Percentiles rank a stretch among this genome's conserved stretches.
phyloP scores from a whole-genome alignment of 2,113 vertebrate species.

The Scytalopus superciliaris region DNA sequence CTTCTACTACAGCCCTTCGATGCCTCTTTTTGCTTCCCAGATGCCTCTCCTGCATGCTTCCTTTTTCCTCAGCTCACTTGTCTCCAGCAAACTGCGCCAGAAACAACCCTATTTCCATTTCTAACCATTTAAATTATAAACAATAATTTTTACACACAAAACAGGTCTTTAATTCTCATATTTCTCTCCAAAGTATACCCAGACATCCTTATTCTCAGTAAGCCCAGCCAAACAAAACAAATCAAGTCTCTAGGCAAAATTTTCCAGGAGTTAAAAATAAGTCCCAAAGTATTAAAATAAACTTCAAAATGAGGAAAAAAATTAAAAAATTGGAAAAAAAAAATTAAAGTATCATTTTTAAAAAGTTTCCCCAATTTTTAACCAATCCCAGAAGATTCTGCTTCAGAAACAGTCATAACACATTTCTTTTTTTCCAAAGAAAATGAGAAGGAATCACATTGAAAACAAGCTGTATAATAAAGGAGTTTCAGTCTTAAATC shows the following conservation, averaged over 20 bases:
- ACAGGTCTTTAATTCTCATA: not conserved
- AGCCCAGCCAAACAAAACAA: constrained; percentile 40
- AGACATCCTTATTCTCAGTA: constrained; percentile 1
- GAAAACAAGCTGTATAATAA: not conserved
- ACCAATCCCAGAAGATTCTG: not conserved
- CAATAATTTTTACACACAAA: constrained; percentile 2
- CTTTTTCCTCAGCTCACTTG: not conserved
- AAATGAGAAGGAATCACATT: not conserved
- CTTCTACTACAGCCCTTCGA: not conserved
- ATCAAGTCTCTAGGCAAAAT: not conserved
- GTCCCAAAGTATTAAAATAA: not conserved
- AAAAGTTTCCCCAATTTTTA: not conserved
- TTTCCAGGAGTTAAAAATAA: constrained; percentile 29
- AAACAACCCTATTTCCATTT: constrained; percentile 22
- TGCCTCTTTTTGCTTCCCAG: not conserved
- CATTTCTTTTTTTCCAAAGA: not conserved
- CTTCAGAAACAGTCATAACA: not conserved
- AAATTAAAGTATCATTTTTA: not conserved
- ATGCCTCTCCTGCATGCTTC: not conserved
- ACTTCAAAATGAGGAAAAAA: not conserved
- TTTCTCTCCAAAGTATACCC: constrained; percentile 24
- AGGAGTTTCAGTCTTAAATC: not conserved
- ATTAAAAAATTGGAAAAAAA: not conserved
- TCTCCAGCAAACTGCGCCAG: not conserved
- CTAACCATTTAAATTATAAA: constrained; percentile 15